These are phyloP conservation scores for Protaetia brevitarsis DNA, from an alignment of 1,140 invertebrate species.

Conservation along the genomic window DNA sequence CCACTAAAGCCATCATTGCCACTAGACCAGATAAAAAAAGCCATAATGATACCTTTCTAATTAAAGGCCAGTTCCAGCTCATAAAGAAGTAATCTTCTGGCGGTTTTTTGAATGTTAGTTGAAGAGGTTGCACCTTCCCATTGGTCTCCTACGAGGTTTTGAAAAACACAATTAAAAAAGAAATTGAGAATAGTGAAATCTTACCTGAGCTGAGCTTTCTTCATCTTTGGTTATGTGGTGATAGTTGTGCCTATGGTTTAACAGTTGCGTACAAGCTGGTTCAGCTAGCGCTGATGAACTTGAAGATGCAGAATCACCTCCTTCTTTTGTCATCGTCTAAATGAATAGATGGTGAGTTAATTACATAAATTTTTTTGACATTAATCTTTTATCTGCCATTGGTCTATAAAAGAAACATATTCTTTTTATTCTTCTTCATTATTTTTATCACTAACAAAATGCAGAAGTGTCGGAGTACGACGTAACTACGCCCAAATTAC, in stretches of 20 bases:
- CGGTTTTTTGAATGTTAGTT: constrained; percentile 57
- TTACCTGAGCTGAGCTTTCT: constrained; percentile 29
- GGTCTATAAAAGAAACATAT: too few species aligned
- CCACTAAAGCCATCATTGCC: constrained; percentile 66
- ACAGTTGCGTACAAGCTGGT: constrained; percentile 50
- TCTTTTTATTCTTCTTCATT: too few species aligned
- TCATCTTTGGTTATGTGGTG: constrained; percentile 49
- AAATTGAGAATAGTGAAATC: background rate
- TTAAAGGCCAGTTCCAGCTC: constrained; percentile 77
- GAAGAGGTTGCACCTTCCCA: constrained; percentile 48
- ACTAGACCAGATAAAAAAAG: constrained; percentile 64
- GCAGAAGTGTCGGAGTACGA: too few species aligned
- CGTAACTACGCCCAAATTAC: too few species aligned
- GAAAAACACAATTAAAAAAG: background rate
- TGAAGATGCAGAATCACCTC: constrained; percentile 46
- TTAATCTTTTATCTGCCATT: too few species aligned
- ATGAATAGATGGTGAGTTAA: too few species aligned
- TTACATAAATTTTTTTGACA: too few species aligned
- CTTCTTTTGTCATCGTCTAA: constrained; percentile 26
- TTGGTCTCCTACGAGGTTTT: constrained; percentile 37
- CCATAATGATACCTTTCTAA: constrained; percentile 70
- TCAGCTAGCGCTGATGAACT: constrained; percentile 53
- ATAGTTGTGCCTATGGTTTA: constrained; percentile 51
- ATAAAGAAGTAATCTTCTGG: constrained; percentile 65
- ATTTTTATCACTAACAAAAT: too few species aligned